phyloP scores from a whole-genome alignment of 2,113 vertebrate species.

The Pangasianodon gigas region DNA sequence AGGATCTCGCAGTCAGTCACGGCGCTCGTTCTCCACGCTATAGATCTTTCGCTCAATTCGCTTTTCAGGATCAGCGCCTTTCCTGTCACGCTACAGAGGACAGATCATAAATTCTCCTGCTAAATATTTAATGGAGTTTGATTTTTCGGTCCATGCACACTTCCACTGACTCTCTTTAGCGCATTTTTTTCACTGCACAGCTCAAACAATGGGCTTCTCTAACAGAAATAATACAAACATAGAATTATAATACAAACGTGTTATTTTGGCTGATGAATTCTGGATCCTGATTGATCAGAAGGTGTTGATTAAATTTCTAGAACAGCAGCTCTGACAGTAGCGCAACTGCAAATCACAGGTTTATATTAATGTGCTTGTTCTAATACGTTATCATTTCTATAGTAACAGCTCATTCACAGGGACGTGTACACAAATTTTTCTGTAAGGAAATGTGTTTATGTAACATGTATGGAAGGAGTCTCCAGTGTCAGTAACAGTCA shows the following conservation, averaged over 20 bases:
- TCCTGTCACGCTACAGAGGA: slow-evolving; percentile 49
- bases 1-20: slow-evolving; percentile 21
- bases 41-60: slow-evolving; percentile 49
- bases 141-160: slow-evolving; percentile 34
- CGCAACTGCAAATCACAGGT: not conserved
- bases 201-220: slow-evolving; percentile 30
- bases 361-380: not conserved
- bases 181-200: not conserved
- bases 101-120: slow-evolving; percentile 42
- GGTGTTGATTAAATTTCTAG: not conserved
- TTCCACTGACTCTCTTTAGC: not conserved
- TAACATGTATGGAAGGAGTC: too few species aligned
- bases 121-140: slow-evolving; percentile 57
- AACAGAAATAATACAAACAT: slow-evolving; percentile 35
- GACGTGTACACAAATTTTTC: too few species aligned
- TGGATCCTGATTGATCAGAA: not conserved
- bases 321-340: not conserved
- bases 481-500: too few species aligned
- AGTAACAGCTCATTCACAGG: too few species aligned
- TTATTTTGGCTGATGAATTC: not conserved
- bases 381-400: too few species aligned
- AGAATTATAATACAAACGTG: not conserved
- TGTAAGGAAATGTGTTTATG: too few species aligned
- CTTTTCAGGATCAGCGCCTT: slow-evolving; percentile 48
- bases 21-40: slow-evolving; percentile 5